Percentiles rank a stretch among this genome's conserved stretches.
These are phyloP conservation scores for Dreissena polymorpha DNA, from an alignment of 1,140 invertebrate species.

Conservation along the genomic window DNA sequence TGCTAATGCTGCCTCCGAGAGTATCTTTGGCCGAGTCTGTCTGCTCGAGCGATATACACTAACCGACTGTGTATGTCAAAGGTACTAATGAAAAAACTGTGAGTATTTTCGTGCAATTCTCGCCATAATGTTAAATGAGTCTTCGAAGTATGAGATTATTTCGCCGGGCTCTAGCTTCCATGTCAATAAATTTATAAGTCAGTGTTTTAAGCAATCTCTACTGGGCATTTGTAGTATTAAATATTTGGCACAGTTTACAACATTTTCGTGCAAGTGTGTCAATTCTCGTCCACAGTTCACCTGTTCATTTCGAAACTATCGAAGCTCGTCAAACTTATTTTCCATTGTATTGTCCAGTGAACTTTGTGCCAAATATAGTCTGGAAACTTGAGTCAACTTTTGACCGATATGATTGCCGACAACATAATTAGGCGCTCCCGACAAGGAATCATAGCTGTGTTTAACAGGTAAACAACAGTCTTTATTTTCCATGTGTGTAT, in stretches of 20 bases:
- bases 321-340: not conserved
- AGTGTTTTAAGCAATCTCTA: not conserved
- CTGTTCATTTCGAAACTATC: not conserved
- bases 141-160: slow-evolving; percentile 10
- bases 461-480: too few species aligned
- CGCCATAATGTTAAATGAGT: not conserved
- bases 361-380: not conserved
- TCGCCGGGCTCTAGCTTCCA: slow-evolving; percentile 14
- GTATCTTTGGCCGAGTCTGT: too few species aligned
- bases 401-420: too few species aligned
- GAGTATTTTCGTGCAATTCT: not conserved
- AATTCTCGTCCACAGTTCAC: not conserved
- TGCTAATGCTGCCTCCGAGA: too few species aligned
- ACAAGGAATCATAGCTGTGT: too few species aligned
- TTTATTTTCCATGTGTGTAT: too few species aligned
- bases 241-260: not conserved
- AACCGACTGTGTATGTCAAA: too few species aligned
- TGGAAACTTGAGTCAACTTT: too few species aligned
- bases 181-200: slow-evolving; percentile 6
- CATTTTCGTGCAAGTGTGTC: not conserved
- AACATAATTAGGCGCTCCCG: too few species aligned
- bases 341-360: not conserved
- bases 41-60: too few species aligned
- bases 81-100: too few species aligned
- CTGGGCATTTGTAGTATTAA: slow-evolving; percentile 4